These are phyloP conservation scores for Macrosteles quadrilineatus DNA, from an alignment of 1,140 invertebrate genomes.

Conservation along the genomic window DNA sequence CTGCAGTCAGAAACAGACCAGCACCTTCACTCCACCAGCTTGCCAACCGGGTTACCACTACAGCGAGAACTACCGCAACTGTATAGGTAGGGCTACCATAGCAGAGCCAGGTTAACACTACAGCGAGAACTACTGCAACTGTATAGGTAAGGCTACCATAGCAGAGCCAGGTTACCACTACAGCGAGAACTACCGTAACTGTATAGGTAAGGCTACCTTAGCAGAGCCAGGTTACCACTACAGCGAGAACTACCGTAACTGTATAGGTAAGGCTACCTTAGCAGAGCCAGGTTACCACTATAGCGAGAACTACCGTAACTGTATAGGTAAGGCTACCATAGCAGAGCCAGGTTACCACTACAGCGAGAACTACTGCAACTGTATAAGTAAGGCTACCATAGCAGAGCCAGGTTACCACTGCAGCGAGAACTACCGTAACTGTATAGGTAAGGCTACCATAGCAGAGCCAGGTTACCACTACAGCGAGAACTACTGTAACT, in stretches of 20 bases:
- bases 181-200: background rate
- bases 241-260: background rate
- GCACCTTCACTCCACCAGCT: background rate
- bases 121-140: background rate
- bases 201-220: background rate
- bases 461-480: background rate
- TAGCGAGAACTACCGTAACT: background rate
- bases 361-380: background rate
- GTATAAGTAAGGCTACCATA: background rate
- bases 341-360: background rate
- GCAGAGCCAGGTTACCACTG: background rate
- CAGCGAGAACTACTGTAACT: background rate
- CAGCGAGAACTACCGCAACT: slow-evolving; percentile 1
- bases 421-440: background rate
- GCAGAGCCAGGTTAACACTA: background rate
- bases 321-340: background rate
- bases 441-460: background rate
- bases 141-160: background rate
- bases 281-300: background rate
- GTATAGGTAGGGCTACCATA: slow-evolving; percentile 8
- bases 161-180: no score
- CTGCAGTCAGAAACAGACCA: slow-evolving; percentile 70
- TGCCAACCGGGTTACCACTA: slow-evolving; percentile 30
- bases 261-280: background rate
- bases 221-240: background rate